Conservation (phyloP, 92 coral and sea anemone species). For the Porites lobata region DNA sequence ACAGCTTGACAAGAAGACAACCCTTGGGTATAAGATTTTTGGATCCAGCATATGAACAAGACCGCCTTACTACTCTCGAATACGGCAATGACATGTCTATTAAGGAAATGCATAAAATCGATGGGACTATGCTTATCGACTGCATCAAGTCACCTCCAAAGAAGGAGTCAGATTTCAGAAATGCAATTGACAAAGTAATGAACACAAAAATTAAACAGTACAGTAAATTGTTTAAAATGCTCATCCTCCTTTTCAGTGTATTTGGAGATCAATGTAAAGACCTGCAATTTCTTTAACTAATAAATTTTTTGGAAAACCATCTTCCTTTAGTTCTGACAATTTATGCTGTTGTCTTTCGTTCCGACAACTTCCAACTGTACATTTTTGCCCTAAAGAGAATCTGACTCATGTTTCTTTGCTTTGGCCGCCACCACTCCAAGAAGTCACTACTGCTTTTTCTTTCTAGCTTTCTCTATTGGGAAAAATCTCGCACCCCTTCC, state of each 20-base stretch:
- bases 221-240: neutral
- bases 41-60: neutral
- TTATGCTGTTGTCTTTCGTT: slow-evolving; percentile 42
- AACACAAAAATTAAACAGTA: neutral
- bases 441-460: slow-evolving; percentile 55
- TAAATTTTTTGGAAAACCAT: neutral
- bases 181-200: neutral
- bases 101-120: neutral
- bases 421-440: slow-evolving; percentile 51
- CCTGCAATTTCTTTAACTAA: slow-evolving; percentile 30
- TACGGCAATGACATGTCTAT: neutral
- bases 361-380: slow-evolving; percentile 42
- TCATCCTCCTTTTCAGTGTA: neutral
- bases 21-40: neutral
- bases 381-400: slow-evolving; percentile 44
- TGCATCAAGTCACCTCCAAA: neutral
- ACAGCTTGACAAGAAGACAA: neutral
- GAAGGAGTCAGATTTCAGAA: neutral
- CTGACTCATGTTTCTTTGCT: slow-evolving; percentile 54
- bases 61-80: neutral
- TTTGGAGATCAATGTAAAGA: slow-evolving; percentile 21
- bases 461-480: slow-evolving; percentile 11
- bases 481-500: neutral
- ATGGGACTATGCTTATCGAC: neutral
- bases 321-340: slow-evolving; percentile 25